Evolutionary conservation across 2,113 vertebrate species (phyloP).

Genomic region (Pica pica): DNA sequence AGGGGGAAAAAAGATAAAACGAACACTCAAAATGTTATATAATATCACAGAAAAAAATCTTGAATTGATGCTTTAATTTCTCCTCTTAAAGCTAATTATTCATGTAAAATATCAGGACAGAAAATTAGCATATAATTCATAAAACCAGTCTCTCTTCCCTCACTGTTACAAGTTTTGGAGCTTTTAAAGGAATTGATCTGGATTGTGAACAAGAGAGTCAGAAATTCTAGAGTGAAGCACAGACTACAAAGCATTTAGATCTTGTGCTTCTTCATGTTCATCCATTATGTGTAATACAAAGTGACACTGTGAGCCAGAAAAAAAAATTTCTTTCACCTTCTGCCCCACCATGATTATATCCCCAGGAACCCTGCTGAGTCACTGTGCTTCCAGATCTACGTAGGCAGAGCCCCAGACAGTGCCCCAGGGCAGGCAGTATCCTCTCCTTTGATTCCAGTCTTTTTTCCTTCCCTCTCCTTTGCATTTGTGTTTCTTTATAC

Average conservation of each 20-base stretch:
- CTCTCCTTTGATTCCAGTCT: not conserved
- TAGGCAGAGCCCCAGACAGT: not conserved
- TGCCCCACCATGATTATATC: not conserved
- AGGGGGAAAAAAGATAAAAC: not conserved
- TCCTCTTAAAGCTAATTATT: not conserved
- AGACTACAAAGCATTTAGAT: not conserved
- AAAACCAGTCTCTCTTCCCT: not conserved
- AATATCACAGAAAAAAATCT: not conserved
- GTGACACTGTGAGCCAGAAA: constrained; percentile 5
- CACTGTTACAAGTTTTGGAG: not conserved
- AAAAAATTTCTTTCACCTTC: constrained; percentile 19
- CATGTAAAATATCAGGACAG: not conserved
- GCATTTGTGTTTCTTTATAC: not conserved
- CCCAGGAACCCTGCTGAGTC: constrained; percentile 12
- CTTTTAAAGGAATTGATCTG: not conserved
- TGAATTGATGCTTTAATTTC: not conserved
- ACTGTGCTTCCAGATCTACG: not conserved
- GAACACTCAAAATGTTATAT: not conserved
- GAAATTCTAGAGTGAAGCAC: not conserved
- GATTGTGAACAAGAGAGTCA: not conserved
- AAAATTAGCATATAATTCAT: not conserved
- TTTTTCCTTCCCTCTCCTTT: not conserved
- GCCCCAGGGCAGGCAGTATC: not conserved
- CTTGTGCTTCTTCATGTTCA: not conserved
- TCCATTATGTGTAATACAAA: not conserved